A percentile compares a stretch with the other conserved stretches of the same genome.
Evolutionary conservation across 1,140 invertebrate genomes (phyloP).

Genomic region (Pseudoatta argentina): DNA sequence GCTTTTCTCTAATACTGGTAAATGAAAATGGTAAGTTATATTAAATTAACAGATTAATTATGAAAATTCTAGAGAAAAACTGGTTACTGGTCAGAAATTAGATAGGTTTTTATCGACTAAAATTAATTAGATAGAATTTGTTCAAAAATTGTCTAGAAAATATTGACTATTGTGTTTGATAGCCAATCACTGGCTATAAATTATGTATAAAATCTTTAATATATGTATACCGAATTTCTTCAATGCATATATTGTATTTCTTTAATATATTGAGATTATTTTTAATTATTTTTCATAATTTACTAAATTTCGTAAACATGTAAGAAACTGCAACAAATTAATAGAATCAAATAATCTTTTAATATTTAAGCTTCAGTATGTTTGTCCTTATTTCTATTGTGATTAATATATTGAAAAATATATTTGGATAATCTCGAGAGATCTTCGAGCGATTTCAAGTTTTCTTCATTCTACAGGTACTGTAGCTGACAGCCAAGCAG

Average conservation of each 20-base stretch:
- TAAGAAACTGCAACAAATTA: conserved; percentile 88
- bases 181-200: too few species aligned
- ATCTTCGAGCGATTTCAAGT: conserved; percentile 14
- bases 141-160: too few species aligned
- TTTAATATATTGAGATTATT: neutral
- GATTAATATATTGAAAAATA: neutral
- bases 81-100: too few species aligned
- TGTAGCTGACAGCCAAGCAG: conserved; percentile 89
- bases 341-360: conserved; percentile 82
- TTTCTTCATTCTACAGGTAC: conserved; percentile 71
- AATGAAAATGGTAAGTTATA: conserved; percentile 73
- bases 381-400: neutral
- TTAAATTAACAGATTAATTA: neutral
- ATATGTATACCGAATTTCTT: too few species aligned
- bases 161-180: too few species aligned
- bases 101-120: too few species aligned
- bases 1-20: conserved; percentile 84
- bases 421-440: neutral
- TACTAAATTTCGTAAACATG: conserved; percentile 85
- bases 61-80: too few species aligned
- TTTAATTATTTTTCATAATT: neutral
- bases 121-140: too few species aligned
- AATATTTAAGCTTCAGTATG: neutral
- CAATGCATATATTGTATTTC: too few species aligned
- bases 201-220: too few species aligned